Evolutionary conservation across 1,140 invertebrate species (phyloP), one percentile per base, ranked within the genome.

Genomic region (Steinernema feltiae): DNA sequence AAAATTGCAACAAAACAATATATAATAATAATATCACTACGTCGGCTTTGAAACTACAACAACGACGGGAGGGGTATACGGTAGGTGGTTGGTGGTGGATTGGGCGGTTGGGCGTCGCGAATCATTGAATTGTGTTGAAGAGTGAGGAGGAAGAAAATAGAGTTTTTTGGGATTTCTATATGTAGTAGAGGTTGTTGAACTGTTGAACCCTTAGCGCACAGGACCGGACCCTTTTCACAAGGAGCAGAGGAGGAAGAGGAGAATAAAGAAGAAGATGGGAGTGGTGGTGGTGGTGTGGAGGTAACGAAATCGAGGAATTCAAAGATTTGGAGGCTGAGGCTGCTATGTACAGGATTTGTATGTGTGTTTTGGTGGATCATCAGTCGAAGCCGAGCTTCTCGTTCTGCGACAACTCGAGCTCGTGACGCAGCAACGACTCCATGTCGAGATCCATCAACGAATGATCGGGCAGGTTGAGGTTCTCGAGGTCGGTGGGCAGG

Each of bases 381-480:
- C 24, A 63, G 53, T 63, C 53, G 53, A 63, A 63, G 24, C 53
- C 53, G 24, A 63, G 53, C 53, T 63, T 63, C 53, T 63, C 53
- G 53, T 63, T 63, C 24, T 63, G 53, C 53, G 53, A 63, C 12
- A 63, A 21, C 24, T 63, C 53, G 0, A 77, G 30, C 24, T 83
- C 77, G 18, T 80, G 77, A 29, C 71, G 35, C 0, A 76, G 46
- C 21, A 85, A 46, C 63, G 84, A 82, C 32, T 81, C 79, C n/a
- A 82, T 72, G 71, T 82, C 76, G 46, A 83, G 71, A 70, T 82
- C 81, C 32, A 85, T 80, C 46, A 78, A 31, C 27, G 79, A 78
- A 69, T 80, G 77, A 21, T 80, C 78, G 2, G 79, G 79, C 63
- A 80, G 75, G 30, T 77, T 79, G 32, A 80, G 69, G 70, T 79